Evolutionary conservation across 30 jellyfish, hydroid and myxozoan species (phyloP), one percentile per base, ranked within the genome.

Genomic region (Turritopsis dohrnii): DNA sequence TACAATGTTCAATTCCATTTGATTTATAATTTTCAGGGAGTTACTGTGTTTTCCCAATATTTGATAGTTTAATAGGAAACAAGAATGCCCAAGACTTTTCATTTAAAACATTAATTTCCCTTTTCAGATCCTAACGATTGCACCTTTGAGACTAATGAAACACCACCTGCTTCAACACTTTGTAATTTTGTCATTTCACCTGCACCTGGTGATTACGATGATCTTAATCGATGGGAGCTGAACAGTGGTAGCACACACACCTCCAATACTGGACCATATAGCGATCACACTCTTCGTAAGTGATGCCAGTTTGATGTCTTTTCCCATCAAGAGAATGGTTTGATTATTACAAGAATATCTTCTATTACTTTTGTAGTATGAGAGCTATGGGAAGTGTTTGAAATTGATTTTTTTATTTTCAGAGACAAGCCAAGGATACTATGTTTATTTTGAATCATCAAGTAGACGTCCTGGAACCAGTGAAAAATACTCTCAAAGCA

Each of bases 381-480:
- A 41, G 60, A 3, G 9, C 60, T 13, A 41, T 13, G 5, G 13
- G 13, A 41, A 41, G 5, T 41, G 60, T 3, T 13, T 3, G 60
- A 41, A 41, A 41, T 3, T 41, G 13, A 41, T 41, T 3, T 69
- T 9, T 27, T 69, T 69, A 0, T 69, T 69, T 69, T n/a, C 22
- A 69, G 77, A 27, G 19, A 69, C 28, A 9, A n/a, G 31, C 19
- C 16, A 23, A 8, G 77, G 77, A 69, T 69, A 69, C 30, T 69
- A 69, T 69, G 31, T 69, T 23, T 69, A 69, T 27, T 69, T 69
- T 69, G 77, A 69, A 69, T 23, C 77, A n/a, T 69, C 77, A 16
- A 8, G 23, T 19, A 0, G 1, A n/a, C 0, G 1, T 7, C 77
- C 77, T 69, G 77, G 9, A 8, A 69, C 1, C 19, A 27, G 30